phyloP scores from a whole-genome alignment of 2,888 invertebrate species.

The Pyrochroa serraticornis region DNA sequence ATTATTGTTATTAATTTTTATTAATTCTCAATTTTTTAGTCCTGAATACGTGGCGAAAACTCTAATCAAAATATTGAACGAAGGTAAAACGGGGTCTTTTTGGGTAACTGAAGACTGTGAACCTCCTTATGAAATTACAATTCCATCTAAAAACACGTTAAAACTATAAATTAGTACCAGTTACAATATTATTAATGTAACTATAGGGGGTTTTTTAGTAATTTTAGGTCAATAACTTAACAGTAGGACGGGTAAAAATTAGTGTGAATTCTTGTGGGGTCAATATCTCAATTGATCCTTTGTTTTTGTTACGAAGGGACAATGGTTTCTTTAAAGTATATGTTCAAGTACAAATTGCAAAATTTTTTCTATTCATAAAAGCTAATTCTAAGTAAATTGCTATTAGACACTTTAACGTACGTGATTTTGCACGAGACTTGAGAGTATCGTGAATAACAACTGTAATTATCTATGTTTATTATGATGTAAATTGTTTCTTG shows the following conservation, averaged over 20 bases:
- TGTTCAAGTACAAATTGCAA: constrained; percentile 21
- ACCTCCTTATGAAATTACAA: constrained; percentile 12
- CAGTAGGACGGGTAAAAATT: no score
- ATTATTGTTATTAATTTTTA: no score
- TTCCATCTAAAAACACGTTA: no score
- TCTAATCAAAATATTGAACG: constrained; percentile 30
- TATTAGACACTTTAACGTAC: not conserved
- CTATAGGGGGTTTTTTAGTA: no score
- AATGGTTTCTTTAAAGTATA: constrained; percentile 14
- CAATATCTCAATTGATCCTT: constrained; percentile 17
- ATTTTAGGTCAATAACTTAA: no score
- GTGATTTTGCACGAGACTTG: constrained; percentile 1
- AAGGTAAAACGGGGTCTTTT: constrained; percentile 32
- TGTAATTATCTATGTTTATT: constrained; percentile 11
- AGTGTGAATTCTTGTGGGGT: constrained; percentile 11
- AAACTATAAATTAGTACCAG: no score
- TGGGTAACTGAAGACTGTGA: constrained; percentile 34
- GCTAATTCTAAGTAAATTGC: constrained; percentile 6
- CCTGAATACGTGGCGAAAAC: constrained; percentile 26
- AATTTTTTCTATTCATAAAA: constrained; percentile 17
- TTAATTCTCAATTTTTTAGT: constrained; percentile 16
- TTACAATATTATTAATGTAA: no score
- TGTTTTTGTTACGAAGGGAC: constrained; percentile 10
- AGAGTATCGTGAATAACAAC: constrained; percentile 2
- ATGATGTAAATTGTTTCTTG: not conserved